These are phyloP conservation scores for Episyrphus balteatus DNA, from an alignment of 1,140 invertebrate species.

Conservation along the genomic window DNA sequence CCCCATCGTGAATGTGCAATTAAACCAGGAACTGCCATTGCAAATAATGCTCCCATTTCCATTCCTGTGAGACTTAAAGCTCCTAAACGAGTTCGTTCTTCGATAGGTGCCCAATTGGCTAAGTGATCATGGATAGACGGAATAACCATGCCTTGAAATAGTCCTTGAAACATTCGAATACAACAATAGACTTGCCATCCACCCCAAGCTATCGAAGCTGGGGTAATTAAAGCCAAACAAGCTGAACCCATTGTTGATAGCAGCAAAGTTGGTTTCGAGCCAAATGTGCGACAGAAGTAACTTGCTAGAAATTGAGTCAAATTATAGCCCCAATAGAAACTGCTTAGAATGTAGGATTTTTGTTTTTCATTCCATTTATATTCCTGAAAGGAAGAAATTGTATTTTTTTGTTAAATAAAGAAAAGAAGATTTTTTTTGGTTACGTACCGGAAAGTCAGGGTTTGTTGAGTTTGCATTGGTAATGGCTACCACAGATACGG, in stretches of 20 bases:
- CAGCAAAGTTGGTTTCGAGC: conserved; percentile 49
- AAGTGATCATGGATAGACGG: conserved; percentile 68
- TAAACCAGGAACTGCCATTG: conserved; percentile 52
- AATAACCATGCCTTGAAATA: conserved; percentile 66
- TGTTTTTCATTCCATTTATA: conserved; percentile 42
- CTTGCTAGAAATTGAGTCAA: conserved; percentile 52
- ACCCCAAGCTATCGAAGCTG: conserved; percentile 34
- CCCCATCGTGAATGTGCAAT: conserved; percentile 51
- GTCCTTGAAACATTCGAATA: conserved; percentile 59
- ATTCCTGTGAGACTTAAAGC: conserved; percentile 50
- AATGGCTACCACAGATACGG: conserved; percentile 50
- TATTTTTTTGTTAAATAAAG: too few relatives aligned
- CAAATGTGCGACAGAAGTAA: conserved; percentile 49
- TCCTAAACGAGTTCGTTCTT: conserved; percentile 46
- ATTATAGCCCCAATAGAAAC: conserved; percentile 53
- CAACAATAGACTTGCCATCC: conserved; percentile 48
- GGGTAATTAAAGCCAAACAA: conserved; percentile 38
- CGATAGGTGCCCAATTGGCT: conserved; percentile 60
- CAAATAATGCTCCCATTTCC: conserved; percentile 60
- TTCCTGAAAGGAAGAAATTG: too few relatives aligned
- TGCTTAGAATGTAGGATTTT: conserved; percentile 46
- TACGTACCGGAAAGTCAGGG: conserved; percentile 27
- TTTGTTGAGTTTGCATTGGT: conserved; percentile 21
- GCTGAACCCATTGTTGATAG: conserved; percentile 42
- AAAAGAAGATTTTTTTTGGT: too few relatives aligned